Conservation (phyloP, 2,888 invertebrate species). For the Polydrusus cervinus region DNA sequence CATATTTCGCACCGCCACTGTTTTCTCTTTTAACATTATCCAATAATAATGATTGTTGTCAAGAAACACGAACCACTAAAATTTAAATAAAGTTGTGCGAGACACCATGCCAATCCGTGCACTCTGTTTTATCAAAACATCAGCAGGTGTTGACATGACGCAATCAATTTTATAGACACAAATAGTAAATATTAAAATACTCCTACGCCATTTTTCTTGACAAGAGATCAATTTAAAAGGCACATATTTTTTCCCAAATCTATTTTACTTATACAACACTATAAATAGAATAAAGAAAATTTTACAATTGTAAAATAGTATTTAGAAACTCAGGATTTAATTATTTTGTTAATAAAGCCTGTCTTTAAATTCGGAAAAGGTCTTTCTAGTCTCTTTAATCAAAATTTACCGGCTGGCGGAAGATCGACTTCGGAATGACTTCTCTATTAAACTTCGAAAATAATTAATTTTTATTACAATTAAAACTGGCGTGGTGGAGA, state of each 20-base stretch:
- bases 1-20: background rate
- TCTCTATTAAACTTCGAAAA: no score
- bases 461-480: no score
- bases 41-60: conserved; percentile 12
- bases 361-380: no score
- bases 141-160: conserved; percentile 32
- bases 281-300: no score
- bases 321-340: no score
- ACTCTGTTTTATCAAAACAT: conserved; percentile 30
- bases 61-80: conserved; percentile 13
- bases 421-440: no score
- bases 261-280: no score
- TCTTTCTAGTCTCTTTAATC: no score
- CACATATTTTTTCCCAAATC: background rate
- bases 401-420: no score
- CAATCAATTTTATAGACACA: conserved; percentile 16
- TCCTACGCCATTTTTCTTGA: conserved; percentile 14
- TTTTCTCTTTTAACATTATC: background rate
- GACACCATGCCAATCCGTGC: conserved; percentile 19
- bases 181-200: conserved; percentile 20
- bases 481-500: no score
- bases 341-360: no score
- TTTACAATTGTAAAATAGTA: no score
- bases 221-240: conserved; percentile 6
- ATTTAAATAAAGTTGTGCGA: conserved; percentile 25